Percentiles rank a stretch among this genome's conserved stretches.
Conservation (phyloP, 2,797 vertebrate genomes). For the Ptychobarbus kaznakovi region DNA sequence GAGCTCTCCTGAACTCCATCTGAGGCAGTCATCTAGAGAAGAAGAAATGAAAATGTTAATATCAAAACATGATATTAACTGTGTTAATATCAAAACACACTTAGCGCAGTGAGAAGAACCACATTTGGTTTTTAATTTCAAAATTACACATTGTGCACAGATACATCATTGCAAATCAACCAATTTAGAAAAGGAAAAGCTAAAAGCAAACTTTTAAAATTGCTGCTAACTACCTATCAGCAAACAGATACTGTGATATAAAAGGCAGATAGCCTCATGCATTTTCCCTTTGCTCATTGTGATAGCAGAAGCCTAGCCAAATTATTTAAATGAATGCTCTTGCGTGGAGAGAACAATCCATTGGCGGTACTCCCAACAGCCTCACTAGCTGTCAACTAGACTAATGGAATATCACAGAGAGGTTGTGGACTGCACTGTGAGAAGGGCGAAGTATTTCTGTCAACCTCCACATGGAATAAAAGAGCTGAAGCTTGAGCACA, state of each 20-base stretch:
- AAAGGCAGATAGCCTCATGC: not conserved
- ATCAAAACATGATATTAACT: not conserved
- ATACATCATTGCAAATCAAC: constrained; percentile 15
- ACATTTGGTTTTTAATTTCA: not conserved
- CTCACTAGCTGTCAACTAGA: constrained; percentile 24
- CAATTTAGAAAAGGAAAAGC: not conserved
- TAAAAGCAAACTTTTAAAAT: not conserved
- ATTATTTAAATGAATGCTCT: constrained; percentile 21
- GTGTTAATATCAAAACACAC: not conserved
- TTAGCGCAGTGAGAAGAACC: not conserved
- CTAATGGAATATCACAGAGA: constrained; percentile 25
- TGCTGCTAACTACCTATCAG: constrained; percentile 9
- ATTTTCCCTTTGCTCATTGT: constrained; percentile 10
- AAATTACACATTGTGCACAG: constrained; percentile 2
- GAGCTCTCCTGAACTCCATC: constrained; percentile 93
- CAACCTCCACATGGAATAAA: constrained; percentile 19
- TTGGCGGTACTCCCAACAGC: constrained; percentile 9
- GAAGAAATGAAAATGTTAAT: not conserved
- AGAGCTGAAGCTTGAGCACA: not conserved
- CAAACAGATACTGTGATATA: not conserved
- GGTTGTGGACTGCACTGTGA: constrained; percentile 8
- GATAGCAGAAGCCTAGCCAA: constrained; percentile 13
- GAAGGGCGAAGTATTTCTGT: constrained; percentile 28
- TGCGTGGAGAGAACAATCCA: constrained; percentile 5
- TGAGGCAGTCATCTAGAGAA: constrained; percentile 87